phyloP scores from a whole-genome alignment of 2,888 invertebrate species.

The Nephrotoma appendiculata region DNA sequence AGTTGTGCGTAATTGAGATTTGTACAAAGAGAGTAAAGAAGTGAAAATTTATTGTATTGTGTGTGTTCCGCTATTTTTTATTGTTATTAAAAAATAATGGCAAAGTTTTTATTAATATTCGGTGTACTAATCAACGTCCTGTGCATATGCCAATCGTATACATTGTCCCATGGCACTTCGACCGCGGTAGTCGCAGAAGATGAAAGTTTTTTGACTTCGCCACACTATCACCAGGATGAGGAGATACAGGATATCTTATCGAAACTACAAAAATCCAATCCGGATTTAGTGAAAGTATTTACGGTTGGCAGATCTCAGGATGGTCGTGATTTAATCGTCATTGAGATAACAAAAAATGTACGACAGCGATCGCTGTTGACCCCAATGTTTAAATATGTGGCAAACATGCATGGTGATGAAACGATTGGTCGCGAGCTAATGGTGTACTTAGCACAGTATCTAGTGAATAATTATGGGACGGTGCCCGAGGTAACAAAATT shows the following conservation, averaged over 20 bases:
- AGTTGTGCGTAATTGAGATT: background rate
- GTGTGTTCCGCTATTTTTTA: background rate
- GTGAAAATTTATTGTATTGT: background rate
- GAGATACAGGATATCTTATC: slow-evolving; percentile 50
- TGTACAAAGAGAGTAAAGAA: background rate
- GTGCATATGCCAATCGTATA: background rate
- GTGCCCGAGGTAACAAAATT: slow-evolving; percentile 56
- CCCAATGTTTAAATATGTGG: slow-evolving; percentile 88
- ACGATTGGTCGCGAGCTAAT: slow-evolving; percentile 73
- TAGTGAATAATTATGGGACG: slow-evolving; percentile 61
- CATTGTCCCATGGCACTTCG: background rate
- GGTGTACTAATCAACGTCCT: background rate
- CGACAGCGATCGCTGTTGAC: slow-evolving; percentile 39
- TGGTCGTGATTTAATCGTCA: slow-evolving; percentile 55
- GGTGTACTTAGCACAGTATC: slow-evolving; percentile 68
- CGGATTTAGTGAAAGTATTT: slow-evolving; percentile 52
- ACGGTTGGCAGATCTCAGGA: slow-evolving; percentile 74
- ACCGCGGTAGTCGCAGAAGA: slow-evolving; percentile 19
- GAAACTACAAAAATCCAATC: slow-evolving; percentile 46
- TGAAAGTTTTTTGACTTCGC: slow-evolving; percentile 41
- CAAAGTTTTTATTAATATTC: background rate
- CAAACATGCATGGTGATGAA: slow-evolving; percentile 96
- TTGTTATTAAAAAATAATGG: background rate
- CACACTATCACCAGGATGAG: slow-evolving; percentile 55
- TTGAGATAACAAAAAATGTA: slow-evolving; percentile 62